Conservation (phyloP, 2,888 invertebrate species). For the Ptycholaimellus sp. region DNA sequence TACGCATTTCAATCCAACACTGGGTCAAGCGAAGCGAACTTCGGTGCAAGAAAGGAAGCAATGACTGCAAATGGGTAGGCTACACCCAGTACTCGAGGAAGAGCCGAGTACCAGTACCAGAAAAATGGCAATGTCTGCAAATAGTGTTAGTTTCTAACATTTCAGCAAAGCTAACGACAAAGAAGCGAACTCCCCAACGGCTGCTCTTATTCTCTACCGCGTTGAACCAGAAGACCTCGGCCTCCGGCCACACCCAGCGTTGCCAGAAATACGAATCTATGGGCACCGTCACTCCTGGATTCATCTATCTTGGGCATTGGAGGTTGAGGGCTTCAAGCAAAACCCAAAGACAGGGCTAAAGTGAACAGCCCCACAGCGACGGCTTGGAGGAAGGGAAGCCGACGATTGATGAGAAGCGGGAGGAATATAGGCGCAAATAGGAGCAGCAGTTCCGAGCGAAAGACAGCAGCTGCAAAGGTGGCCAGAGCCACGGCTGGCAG, state of each 20-base stretch:
- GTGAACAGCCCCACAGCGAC: conserved; percentile 26
- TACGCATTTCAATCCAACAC: no score
- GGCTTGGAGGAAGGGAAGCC: conserved; percentile 37
- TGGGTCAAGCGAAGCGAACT: no score
- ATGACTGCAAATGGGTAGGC: no score
- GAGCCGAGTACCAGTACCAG: conserved; percentile 94
- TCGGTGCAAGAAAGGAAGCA: no score
- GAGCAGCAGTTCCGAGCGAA: conserved; percentile 63
- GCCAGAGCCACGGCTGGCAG: no score
- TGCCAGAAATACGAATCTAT: conserved; percentile 85
- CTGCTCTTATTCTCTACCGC: conserved; percentile 73
- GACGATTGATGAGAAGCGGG: conserved; percentile 47
- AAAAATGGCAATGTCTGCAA: conserved; percentile 66
- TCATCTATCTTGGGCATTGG: conserved; percentile 34
- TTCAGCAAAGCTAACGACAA: conserved; percentile 1
- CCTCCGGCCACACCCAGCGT: conserved; percentile 73
- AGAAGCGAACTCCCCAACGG: conserved; percentile 46
- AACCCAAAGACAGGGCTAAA: conserved; percentile 35
- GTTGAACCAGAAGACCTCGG: conserved; percentile 87
- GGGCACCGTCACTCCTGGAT: conserved; percentile 45
- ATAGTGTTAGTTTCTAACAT: not conserved
- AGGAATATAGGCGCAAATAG: conserved; percentile 51
- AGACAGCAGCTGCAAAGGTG: conserved; percentile 63
- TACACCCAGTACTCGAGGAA: conserved; percentile 65
- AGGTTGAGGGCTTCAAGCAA: not conserved